Evolutionary conservation across 2,888 invertebrate genomes (phyloP).

Genomic region (Dermolepida albohirtum): DNA sequence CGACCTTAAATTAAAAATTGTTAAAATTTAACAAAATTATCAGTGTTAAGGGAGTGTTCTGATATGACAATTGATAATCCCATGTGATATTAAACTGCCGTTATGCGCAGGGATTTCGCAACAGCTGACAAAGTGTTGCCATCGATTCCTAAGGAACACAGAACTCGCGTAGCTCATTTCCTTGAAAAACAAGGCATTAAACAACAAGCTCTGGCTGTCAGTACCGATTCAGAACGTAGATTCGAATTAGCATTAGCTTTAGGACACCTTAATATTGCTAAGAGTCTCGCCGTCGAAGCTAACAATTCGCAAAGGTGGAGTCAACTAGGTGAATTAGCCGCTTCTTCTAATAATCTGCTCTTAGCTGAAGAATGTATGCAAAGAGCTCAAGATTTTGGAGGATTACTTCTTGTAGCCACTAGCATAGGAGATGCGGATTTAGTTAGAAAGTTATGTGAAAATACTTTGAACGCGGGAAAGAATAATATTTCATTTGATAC

Average conservation of each 20-base stretch:
- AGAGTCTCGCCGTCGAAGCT: constrained; percentile 87
- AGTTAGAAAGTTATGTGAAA: constrained; percentile 80
- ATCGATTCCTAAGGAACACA: constrained; percentile 95
- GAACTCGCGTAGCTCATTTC: constrained; percentile 98
- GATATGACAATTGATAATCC: no score
- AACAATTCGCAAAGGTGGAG: constrained; percentile 95
- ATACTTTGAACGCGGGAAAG: constrained; percentile 77
- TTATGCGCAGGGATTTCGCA: constrained; percentile 97
- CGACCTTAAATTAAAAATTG: no score
- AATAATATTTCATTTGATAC: constrained; percentile 98
- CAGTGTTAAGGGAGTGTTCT: no score
- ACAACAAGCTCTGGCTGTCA: constrained; percentile 96
- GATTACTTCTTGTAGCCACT: constrained; percentile 87
- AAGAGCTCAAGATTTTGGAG: constrained; percentile 94
- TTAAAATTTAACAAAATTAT: no score
- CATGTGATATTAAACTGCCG: constrained; percentile 99
- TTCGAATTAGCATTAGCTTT: constrained; percentile 91
- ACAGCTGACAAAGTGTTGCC: constrained; percentile 95
- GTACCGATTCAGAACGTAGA: constrained; percentile 95
- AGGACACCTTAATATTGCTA: constrained; percentile 87
- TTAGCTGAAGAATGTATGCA: constrained; percentile 95
- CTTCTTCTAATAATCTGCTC: constrained; percentile 84
- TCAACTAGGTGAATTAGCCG: constrained; percentile 90
- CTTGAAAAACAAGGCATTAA: constrained; percentile 99
- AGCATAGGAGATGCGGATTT: constrained; percentile 86